Evolutionary conservation across 2,113 vertebrate genomes (phyloP).

Genomic region (Phalacrocorax brasilianus): DNA sequence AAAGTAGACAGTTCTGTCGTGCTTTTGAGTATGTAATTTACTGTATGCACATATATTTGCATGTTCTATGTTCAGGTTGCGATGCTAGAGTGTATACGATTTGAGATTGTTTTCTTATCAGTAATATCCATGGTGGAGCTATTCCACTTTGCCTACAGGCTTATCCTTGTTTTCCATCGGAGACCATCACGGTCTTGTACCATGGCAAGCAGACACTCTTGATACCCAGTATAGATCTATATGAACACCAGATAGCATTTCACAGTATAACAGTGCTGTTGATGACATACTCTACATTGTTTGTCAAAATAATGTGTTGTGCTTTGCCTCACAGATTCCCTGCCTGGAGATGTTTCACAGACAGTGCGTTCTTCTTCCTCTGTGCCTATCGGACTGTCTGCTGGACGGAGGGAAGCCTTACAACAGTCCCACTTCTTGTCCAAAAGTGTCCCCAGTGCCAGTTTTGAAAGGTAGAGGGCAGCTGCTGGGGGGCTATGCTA

Average conservation of each 20-base stretch:
- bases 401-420: slow-evolving; percentile 73
- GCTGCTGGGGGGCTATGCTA: background rate
- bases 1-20: background rate
- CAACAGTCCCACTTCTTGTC: slow-evolving; percentile 66
- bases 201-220: background rate
- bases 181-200: background rate
- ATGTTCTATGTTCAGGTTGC: background rate
- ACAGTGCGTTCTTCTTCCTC: slow-evolving; percentile 71
- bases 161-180: background rate
- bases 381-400: slow-evolving; percentile 69
- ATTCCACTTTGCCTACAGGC: background rate
- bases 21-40: background rate
- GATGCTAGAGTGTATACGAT: background rate
- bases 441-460: slow-evolving; percentile 74
- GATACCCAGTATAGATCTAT: background rate
- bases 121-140: background rate
- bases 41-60: background rate
- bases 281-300: background rate
- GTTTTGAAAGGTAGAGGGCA: slow-evolving; percentile 80
- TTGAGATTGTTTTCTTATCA: background rate
- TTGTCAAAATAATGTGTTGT: background rate
- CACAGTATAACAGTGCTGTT: background rate
- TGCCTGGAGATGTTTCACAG: slow-evolving; percentile 78
- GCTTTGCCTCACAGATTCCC: slow-evolving; percentile 78
- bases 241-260: background rate